These are phyloP conservation scores for Mustela nigripes DNA, from an alignment of 2,113 vertebrate species.

Conservation along the genomic window DNA sequence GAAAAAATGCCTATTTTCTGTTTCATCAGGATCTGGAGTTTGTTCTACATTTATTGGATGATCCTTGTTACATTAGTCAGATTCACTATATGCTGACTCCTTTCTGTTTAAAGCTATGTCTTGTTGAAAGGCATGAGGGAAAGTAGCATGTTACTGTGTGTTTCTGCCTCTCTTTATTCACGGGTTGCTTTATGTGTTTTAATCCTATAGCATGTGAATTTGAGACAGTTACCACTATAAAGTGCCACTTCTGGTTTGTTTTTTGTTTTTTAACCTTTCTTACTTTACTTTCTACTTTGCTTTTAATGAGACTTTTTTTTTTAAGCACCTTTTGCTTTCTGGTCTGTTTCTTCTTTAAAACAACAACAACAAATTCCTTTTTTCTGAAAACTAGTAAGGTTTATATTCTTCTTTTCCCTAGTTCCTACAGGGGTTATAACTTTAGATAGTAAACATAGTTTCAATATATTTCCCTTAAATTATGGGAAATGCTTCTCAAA, in stretches of 20 bases:
- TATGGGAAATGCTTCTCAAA: not conserved
- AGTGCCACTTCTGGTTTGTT: not conserved
- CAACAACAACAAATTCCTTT: not conserved
- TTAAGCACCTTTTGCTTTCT: not conserved
- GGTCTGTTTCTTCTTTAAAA: not conserved
- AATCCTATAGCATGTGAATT: not conserved
- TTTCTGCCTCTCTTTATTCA: not conserved
- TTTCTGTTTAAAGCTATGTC: not conserved
- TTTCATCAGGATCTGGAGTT: slow-evolving; percentile 46
- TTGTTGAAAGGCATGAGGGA: not conserved
- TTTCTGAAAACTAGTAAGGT: not conserved
- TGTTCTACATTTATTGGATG: slow-evolving; percentile 3
- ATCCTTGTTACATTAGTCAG: not conserved
- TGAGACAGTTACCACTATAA: not conserved
- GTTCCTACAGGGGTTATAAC: not conserved
- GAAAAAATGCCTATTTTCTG: not conserved
- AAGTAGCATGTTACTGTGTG: rapidly evolving
- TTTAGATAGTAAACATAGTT: not conserved
- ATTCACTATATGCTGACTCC: not conserved
- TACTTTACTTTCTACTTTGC: not conserved
- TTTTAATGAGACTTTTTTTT: not conserved
- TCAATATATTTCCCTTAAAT: not conserved
- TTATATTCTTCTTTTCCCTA: not conserved
- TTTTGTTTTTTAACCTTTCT: not conserved
- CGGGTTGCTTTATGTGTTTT: not conserved